Evolutionary conservation across 2,888 invertebrate species (phyloP).

Genomic region (Agonopterix arenella): DNA sequence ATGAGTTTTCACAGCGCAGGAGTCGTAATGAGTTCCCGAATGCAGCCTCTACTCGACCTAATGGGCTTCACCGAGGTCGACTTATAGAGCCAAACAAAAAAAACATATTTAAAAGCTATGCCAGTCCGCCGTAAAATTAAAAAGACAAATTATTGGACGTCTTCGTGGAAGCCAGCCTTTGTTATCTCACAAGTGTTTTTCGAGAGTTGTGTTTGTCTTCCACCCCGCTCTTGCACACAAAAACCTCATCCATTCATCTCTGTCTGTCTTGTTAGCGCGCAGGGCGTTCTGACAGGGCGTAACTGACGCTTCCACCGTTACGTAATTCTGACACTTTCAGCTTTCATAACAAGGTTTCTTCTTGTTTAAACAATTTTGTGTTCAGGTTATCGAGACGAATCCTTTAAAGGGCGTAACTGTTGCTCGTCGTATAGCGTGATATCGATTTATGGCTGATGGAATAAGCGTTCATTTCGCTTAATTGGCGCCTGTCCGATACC

Average conservation of each 20-base stretch:
- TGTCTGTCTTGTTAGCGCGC: constrained; percentile 64
- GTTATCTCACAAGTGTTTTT: constrained; percentile 77
- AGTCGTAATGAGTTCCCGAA: constrained; percentile 65
- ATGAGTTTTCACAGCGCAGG: constrained; percentile 48
- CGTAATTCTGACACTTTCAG: constrained; percentile 72
- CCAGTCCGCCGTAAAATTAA: constrained; percentile 74
- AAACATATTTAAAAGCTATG: constrained; percentile 64
- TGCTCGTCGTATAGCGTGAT: constrained; percentile 50
- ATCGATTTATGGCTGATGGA: constrained; percentile 65
- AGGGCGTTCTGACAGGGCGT: constrained; percentile 71
- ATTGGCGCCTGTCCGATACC: constrained; percentile 61
- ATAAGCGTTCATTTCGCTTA: constrained; percentile 71
- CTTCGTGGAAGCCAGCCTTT: constrained; percentile 74
- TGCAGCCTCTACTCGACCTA: constrained; percentile 53
- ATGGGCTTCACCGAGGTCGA: constrained; percentile 60
- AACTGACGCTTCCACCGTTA: constrained; percentile 68
- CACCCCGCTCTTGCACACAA: constrained; percentile 43
- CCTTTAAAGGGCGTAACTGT: constrained; percentile 68
- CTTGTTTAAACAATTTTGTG: constrained; percentile 52
- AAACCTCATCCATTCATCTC: constrained; percentile 50
- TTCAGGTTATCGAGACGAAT: constrained; percentile 49
- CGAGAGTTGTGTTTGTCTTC: constrained; percentile 69
- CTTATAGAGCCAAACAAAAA: constrained; percentile 50
- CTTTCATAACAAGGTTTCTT: constrained; percentile 71
- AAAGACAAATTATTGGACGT: constrained; percentile 77